These are phyloP conservation scores for Eristalinus sepulchralis DNA, from an alignment of 2,888 invertebrate species.

Conservation along the genomic window DNA sequence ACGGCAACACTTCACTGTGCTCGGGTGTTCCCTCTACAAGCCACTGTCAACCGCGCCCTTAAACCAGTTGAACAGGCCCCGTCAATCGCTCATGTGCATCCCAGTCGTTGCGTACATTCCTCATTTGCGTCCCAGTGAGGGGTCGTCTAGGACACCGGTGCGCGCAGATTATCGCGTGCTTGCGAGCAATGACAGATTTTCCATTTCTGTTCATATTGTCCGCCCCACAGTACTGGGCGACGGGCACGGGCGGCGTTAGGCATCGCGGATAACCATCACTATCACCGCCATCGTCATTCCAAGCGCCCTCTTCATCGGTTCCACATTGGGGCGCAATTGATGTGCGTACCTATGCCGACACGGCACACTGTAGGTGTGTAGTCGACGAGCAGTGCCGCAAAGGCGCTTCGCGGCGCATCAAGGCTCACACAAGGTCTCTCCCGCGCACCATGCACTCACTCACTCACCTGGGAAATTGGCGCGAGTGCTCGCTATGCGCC, in stretches of 20 bases:
- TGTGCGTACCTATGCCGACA: conserved; percentile 10
- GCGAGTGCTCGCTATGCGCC: conserved; percentile 41
- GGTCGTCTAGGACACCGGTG: conserved; percentile 10
- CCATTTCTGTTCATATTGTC: conserved; percentile 71
- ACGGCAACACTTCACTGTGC: not conserved
- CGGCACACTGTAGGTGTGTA: conserved; percentile 28
- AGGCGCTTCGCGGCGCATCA: conserved; percentile 46
- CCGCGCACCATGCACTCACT: conserved; percentile 22
- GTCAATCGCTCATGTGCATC: not conserved
- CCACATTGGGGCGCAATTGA: conserved; percentile 17
- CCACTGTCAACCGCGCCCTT: conserved; percentile 12
- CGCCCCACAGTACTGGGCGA: not conserved
- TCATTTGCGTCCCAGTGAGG: conserved; percentile 47
- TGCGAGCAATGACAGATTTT: conserved; percentile 72
- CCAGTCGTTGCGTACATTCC: conserved; percentile 36
- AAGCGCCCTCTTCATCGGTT: conserved; percentile 16
- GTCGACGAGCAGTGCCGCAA: not conserved
- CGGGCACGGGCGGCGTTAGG: conserved; percentile 11
- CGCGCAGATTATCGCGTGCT: conserved; percentile 68
- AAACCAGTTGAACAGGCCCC: conserved; percentile 4
- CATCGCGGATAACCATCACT: conserved; percentile 39
- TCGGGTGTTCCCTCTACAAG: not conserved
- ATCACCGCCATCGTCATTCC: conserved; percentile 33
- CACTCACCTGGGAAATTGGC: conserved; percentile 45
- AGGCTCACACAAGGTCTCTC: conserved; percentile 35